Conservation (phyloP, 2,797 vertebrate genomes). For the Micrastur ruficollis region DNA sequence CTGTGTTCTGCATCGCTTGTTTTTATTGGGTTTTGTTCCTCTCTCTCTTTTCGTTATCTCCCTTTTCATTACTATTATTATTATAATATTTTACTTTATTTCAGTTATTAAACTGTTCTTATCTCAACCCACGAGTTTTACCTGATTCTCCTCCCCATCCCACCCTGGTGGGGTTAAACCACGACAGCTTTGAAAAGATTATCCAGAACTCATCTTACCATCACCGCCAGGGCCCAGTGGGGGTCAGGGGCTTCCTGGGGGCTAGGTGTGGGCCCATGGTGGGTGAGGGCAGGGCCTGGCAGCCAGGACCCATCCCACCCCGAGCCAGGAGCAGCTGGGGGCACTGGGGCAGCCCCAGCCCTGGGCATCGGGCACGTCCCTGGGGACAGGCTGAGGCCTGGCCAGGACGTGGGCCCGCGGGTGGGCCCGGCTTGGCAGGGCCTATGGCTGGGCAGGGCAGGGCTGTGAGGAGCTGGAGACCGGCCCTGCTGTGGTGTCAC, state of each 20-base stretch:
- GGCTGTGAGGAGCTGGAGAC: not conserved
- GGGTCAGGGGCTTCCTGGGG: not conserved
- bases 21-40: not conserved
- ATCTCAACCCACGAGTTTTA: too few relatives aligned
- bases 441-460: rapidly evolving
- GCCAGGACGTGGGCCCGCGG: rapidly evolving
- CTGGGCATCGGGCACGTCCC: rapidly evolving
- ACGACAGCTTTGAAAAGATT: not conserved
- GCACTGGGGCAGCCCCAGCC: not conserved
- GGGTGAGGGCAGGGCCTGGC: too few relatives aligned
- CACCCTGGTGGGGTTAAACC: too few relatives aligned
- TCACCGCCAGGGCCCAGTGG: not conserved
- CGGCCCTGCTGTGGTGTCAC: rapidly evolving
- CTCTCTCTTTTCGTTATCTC: too few relatives aligned
- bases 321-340: not conserved
- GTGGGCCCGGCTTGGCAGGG: not conserved
- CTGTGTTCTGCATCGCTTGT: rapidly evolving
- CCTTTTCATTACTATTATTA: not conserved
- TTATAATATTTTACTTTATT: not conserved
- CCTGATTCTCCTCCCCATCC: too few relatives aligned
- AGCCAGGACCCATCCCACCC: not conserved
- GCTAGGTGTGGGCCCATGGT: too few relatives aligned
- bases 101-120: too few relatives aligned
- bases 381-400: rapidly evolving
- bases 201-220: not conserved